Evolutionary conservation across 2,888 invertebrate species (phyloP).

Genomic region (Cybosia mesomella): DNA sequence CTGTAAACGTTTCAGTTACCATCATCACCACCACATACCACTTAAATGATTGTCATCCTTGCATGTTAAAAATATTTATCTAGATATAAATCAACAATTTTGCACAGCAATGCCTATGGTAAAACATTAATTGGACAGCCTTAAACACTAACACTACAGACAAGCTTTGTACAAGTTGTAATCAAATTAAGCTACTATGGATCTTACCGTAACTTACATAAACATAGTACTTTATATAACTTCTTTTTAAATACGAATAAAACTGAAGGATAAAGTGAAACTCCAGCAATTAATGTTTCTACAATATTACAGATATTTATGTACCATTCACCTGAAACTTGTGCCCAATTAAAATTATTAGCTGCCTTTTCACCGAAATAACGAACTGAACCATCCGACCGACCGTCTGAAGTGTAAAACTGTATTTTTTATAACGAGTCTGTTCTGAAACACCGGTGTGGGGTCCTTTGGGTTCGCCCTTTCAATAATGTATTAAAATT

Average conservation of each 20-base stretch:
- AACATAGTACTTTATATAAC: not conserved
- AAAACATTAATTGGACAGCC: too few species aligned
- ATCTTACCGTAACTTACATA: not conserved
- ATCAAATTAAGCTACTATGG: too few species aligned
- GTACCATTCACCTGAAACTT: constrained; percentile 5
- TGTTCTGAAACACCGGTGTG: constrained; percentile 32
- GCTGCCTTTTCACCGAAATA: constrained; percentile 38
- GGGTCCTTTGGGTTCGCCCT: constrained; percentile 12
- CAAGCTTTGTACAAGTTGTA: not conserved
- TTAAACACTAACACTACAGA: too few species aligned
- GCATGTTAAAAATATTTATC: too few species aligned
- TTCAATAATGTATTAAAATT: constrained; percentile 32
- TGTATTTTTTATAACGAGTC: constrained; percentile 48
- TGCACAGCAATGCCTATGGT: too few species aligned
- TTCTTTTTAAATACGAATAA: not conserved
- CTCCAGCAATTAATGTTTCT: constrained; percentile 5
- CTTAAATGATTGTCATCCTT: too few species aligned
- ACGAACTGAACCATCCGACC: constrained; percentile 37
- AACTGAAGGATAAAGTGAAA: not conserved
- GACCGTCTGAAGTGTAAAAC: constrained; percentile 36
- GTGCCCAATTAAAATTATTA: constrained; percentile 49
- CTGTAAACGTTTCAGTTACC: too few species aligned
- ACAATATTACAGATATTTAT: not conserved
- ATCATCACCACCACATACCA: too few species aligned
- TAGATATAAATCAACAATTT: too few species aligned